phyloP scores from a whole-genome alignment of 2,113 vertebrate species.

The Otocyon megalotis region DNA sequence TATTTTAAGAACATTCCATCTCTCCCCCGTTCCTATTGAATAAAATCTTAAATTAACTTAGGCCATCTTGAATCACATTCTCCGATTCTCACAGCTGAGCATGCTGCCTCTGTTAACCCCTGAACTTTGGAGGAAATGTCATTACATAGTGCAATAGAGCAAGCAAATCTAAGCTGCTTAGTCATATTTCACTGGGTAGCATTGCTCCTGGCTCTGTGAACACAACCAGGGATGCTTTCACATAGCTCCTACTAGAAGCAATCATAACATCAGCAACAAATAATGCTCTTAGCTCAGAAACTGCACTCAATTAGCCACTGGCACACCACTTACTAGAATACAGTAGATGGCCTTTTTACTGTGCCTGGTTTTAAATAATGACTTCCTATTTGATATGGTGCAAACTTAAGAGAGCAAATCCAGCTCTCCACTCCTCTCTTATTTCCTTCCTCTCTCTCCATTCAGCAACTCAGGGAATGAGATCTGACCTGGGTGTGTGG shows the following conservation, averaged over 20 bases:
- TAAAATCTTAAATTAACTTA: constrained; percentile 55
- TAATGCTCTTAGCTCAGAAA: constrained; percentile 58
- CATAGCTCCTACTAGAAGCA: constrained; percentile 48
- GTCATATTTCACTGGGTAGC: constrained; percentile 56
- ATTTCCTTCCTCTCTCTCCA: constrained; percentile 44
- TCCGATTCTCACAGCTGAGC: constrained; percentile 63
- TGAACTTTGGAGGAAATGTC: constrained; percentile 74
- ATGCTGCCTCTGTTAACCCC: constrained; percentile 49
- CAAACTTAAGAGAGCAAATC: constrained; percentile 52
- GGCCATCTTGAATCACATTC: constrained; percentile 58
- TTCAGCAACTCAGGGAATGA: constrained; percentile 71
- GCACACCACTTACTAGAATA: constrained; percentile 52
- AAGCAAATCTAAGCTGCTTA: constrained; percentile 70
- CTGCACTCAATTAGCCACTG: constrained; percentile 32
- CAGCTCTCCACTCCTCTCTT: neutral
- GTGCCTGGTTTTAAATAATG: neutral
- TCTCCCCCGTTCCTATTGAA: constrained; percentile 35
- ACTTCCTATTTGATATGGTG: neutral
- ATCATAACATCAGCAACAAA: constrained; percentile 56
- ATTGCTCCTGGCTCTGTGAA: constrained; percentile 42
- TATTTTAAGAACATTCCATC: constrained; percentile 43
- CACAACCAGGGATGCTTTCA: neutral
- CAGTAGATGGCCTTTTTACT: constrained; percentile 16
- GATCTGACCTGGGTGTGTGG: neutral
- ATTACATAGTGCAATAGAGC: constrained; percentile 20